Conservation (phyloP, 2,113 vertebrate genomes). For the Nansenia antarctica region DNA sequence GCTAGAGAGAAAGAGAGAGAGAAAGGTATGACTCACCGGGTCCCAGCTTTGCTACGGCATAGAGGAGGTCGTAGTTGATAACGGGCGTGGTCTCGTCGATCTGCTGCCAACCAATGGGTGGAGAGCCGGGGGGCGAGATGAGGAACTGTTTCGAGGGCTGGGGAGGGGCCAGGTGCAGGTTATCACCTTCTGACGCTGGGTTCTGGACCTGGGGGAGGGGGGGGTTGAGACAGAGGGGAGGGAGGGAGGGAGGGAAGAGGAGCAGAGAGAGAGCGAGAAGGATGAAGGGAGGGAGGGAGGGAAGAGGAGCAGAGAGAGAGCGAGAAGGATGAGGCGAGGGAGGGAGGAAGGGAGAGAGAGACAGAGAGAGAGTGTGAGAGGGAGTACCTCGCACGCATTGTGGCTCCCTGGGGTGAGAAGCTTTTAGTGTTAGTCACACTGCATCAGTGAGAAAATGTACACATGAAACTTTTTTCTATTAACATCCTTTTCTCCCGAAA, state of each 20-base stretch:
- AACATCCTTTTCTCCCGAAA: not conserved
- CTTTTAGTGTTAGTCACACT: not conserved
- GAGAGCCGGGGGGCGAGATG: conserved; percentile 87
- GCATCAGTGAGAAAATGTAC: not conserved
- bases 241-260: not conserved
- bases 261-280: not conserved
- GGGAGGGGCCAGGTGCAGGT: conserved; percentile 85
- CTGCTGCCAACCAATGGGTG: conserved; percentile 85
- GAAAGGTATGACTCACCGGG: conserved; percentile 74
- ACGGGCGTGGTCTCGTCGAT: conserved; percentile 83
- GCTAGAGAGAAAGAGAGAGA: too few species aligned
- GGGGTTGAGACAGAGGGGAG: not conserved
- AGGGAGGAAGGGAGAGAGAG: too few species aligned
- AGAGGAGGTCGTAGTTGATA: conserved; percentile 89
- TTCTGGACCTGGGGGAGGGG: conserved; percentile 78
- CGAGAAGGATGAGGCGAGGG: too few species aligned
- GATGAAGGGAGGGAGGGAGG: too few species aligned
- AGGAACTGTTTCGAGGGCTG: conserved; percentile 89
- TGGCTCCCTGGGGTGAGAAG: too few species aligned
- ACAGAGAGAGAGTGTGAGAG: too few species aligned
- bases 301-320: not conserved
- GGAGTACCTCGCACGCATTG: too few species aligned
- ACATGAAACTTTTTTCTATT: not conserved
- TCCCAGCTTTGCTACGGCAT: conserved; percentile 84
- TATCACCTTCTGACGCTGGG: conserved; percentile 83